Base-by-base conservation (phyloP, 2,113 vertebrate genomes). In the Panthera tigris region DNA sequence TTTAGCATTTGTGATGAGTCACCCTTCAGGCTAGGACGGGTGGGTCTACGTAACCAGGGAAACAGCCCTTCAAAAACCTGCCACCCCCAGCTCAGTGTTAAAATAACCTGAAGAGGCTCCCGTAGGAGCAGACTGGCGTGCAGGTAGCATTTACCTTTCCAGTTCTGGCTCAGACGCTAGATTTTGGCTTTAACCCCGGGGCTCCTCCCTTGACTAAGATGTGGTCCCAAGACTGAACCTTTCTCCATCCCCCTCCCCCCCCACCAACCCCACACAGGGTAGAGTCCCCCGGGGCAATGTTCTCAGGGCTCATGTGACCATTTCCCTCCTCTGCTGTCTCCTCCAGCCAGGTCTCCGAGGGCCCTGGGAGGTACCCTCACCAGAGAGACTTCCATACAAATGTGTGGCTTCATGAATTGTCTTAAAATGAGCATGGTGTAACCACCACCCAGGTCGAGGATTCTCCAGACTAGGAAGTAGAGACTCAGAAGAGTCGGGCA, bases 61-160 rank as follows among this genome's bases (percentile, higher is more conserved):
- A 48, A 63, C 63, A 66, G 57, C 25, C 69, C 80, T 95, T 74
- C 73, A 65, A 33, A 83, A 68, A 25, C 33, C 31, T 74, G 55
- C 50, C 55, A 48, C 63, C 73, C 41, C 50, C 39, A 63, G 52
- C 79, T 63, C 45, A 2, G 36, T 7, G 23, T 73, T 76, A 14
- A 76, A 76, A 85, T 86, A 79, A 79, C 55, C 45, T 25, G 13
- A 29, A 55, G 50, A 91, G 85, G 63, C 66, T 68, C 82, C 73
- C 27, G 18, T 16, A 36, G 71, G 73, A 89, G 63, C 82, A 31
- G 18, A 21, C 5, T 41, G 78, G 57, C 4, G 14, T 39, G 39
- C 31, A 61, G 69, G 15, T 52, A 27, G 13, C 39, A 11, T 76
- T 82, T 66, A 21, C 8, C 36, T 61, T 48, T 82, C 41, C 8